Evolutionary conservation across 2,888 invertebrate species (phyloP).

Genomic region (Punctoribates punctum): DNA sequence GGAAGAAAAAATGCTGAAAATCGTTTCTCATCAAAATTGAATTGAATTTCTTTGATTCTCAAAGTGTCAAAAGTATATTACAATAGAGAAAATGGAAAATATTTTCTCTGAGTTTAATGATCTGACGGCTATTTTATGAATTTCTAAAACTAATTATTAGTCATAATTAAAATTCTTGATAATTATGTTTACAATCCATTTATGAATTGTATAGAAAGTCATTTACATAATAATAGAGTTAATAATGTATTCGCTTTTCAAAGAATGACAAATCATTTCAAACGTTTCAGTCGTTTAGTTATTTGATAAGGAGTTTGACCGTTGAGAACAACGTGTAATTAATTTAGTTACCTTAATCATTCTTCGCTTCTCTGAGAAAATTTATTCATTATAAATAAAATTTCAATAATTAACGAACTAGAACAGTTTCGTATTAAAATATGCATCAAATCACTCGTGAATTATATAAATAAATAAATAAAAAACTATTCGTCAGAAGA

Average conservation of each 20-base stretch:
- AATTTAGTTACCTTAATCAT: too few species aligned
- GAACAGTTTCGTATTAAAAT: too few species aligned
- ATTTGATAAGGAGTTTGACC: too few species aligned
- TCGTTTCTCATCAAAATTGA: constrained; percentile 7
- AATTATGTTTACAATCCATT: constrained; percentile 12
- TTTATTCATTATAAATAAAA: too few species aligned
- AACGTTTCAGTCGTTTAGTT: too few species aligned
- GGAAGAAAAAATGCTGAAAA: not conserved
- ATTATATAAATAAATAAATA: too few species aligned
- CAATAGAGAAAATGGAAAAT: constrained; percentile 28
- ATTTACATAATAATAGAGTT: constrained; percentile 7
- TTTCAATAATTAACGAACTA: too few species aligned
- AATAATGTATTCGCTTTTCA: not conserved
- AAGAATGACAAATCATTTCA: not conserved
- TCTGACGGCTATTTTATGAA: constrained; percentile 7
- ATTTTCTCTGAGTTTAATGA: constrained; percentile 26
- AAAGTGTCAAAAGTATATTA: constrained; percentile 21
- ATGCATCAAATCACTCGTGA: too few species aligned
- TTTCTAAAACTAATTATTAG: constrained; percentile 24
- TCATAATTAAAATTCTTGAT: constrained; percentile 24
- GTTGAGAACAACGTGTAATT: too few species aligned
- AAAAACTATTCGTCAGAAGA: too few species aligned
- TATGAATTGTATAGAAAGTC: not conserved
- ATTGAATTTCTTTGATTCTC: constrained; percentile 20
- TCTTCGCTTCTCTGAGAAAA: too few species aligned